Percentiles rank a stretch among this genome's conserved stretches.
These are phyloP conservation scores for Paraplagusia blochii DNA, from an alignment of 2,113 vertebrate genomes.

Conservation along the genomic window DNA sequence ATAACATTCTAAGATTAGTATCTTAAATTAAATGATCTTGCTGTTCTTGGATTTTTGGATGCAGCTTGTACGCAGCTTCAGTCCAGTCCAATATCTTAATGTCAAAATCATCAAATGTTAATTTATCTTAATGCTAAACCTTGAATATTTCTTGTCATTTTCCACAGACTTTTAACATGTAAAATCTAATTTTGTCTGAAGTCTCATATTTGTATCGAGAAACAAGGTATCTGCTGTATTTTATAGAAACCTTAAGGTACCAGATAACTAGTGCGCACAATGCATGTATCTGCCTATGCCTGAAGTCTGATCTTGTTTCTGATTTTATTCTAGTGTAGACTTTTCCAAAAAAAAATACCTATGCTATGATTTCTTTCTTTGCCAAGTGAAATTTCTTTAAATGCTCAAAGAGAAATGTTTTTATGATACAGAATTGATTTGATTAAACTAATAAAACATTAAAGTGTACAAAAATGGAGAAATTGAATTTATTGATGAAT, in stretches of 20 bases:
- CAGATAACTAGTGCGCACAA: slow-evolving; percentile 26
- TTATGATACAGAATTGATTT: slow-evolving; percentile 51
- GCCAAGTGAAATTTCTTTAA: slow-evolving; percentile 48
- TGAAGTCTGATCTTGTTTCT: slow-evolving; percentile 32
- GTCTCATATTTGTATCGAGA: slow-evolving; percentile 30
- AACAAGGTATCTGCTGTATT: slow-evolving; percentile 56
- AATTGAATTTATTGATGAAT: too few relatives aligned
- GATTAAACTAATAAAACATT: slow-evolving; percentile 53
- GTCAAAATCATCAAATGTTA: slow-evolving; percentile 23
- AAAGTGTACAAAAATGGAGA: slow-evolving; percentile 8
- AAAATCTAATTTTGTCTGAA: slow-evolving; percentile 12
- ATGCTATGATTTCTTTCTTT: slow-evolving; percentile 39
- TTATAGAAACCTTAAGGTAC: slow-evolving; percentile 44
- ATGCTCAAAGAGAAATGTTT: slow-evolving; percentile 59
- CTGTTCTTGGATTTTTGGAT: slow-evolving; percentile 21
- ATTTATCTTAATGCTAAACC: slow-evolving; percentile 54
- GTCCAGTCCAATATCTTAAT: slow-evolving; percentile 16
- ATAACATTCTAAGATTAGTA: slow-evolving; percentile 61
- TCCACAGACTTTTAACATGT: slow-evolving; percentile 29
- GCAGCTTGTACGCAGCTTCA: slow-evolving; percentile 27
- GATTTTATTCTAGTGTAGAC: slow-evolving; percentile 19
- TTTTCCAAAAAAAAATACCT: background rate
- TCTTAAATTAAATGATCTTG: slow-evolving; percentile 45
- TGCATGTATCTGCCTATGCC: slow-evolving; percentile 38
- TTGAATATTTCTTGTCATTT: slow-evolving; percentile 34